Evolutionary conservation across 2,888 invertebrate species (phyloP).

Genomic region (Nemotelus nigrinus): DNA sequence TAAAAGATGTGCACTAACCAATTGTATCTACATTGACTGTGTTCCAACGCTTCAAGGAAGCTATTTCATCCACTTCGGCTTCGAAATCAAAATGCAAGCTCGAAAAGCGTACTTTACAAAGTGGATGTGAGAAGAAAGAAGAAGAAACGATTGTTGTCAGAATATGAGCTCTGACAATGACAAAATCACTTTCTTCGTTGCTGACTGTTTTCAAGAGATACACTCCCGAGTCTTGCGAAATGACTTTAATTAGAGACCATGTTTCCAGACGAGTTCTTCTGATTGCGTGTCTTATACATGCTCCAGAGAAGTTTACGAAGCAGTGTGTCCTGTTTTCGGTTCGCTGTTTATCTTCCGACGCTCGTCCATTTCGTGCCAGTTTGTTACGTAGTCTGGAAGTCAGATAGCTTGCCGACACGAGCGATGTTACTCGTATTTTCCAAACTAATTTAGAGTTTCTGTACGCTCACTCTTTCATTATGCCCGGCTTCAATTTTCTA

Average conservation of each 20-base stretch:
- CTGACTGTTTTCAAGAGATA: slow-evolving; percentile 1
- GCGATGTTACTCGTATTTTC: neutral
- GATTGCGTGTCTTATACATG: slow-evolving; percentile 17
- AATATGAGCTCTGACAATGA: neutral
- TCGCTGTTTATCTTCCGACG: neutral
- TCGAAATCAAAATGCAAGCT: slow-evolving; percentile 3
- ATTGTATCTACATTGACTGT: neutral
- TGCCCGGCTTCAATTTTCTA: slow-evolving; percentile 36
- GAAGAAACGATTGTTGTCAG: neutral
- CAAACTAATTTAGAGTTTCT: slow-evolving; percentile 34
- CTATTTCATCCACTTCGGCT: no score
- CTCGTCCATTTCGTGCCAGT: neutral
- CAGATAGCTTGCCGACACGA: neutral
- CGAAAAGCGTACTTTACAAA: neutral
- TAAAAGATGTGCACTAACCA: neutral
- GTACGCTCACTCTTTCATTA: slow-evolving; percentile 25
- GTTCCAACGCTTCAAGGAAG: neutral
- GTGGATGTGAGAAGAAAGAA: neutral
- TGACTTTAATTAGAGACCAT: slow-evolving; percentile 41
- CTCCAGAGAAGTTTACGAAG: slow-evolving; percentile 8
- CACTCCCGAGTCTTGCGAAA: slow-evolving; percentile 20
- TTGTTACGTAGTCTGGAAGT: neutral
- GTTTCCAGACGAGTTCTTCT: slow-evolving; percentile 29
- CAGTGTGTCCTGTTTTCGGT: neutral
- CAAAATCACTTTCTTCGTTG: slow-evolving; percentile 18